Evolutionary conservation across 64 coral and sea anemone species (phyloP), one percentile per base, ranked within the genome.

Genomic region (Pachyseris speciosa): DNA sequence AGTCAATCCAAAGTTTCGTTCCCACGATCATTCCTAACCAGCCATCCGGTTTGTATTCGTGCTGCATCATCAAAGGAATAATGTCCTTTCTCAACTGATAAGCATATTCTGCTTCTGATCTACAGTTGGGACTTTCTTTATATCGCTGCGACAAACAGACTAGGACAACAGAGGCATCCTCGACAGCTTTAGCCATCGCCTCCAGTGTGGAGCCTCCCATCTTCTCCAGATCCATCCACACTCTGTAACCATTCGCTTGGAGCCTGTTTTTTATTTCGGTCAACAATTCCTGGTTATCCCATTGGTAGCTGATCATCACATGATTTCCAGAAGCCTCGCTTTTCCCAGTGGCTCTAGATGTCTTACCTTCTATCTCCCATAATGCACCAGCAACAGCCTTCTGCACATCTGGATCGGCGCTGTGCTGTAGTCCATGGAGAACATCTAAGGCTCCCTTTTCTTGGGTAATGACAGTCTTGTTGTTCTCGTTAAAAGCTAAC

Each of bases 301-400:
- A 92, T 50, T 92, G 90, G 71, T 92, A 92, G 41, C 90, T 92
- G 55, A 92, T 92, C 90, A 92, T 92, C 58, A 92, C 81, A 69
- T 92, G 90, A 30, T 92, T 92, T 42, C 41, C 32, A 7, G 45
- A 50, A 19, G 53, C 15, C 24, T 83, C 40, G 25, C 8, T 76
- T 26, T 12, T 41, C n/a, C 25, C 79, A 8, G 4, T 28, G 49
- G 32, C 16, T 31, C 79, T 83, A 7, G 55, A 19, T 15, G 71
- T 58, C 64, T 92, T 92, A 37, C 71, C 90, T 31, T 86, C 90
- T 37, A 92, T 44, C 48, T 92, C 90, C 91, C 91, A 94, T 22
- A 94, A 64, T 88, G 91, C 74, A 83, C 91, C 91, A 42, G 74
- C 47, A 17, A 85, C 91, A 22, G 84, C 91, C 26, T 87, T 94